Percentiles rank a stretch among this genome's conserved stretches.
These are phyloP conservation scores for Xiphorhynchus elegans DNA, from an alignment of 2,113 vertebrate species.

Conservation along the genomic window DNA sequence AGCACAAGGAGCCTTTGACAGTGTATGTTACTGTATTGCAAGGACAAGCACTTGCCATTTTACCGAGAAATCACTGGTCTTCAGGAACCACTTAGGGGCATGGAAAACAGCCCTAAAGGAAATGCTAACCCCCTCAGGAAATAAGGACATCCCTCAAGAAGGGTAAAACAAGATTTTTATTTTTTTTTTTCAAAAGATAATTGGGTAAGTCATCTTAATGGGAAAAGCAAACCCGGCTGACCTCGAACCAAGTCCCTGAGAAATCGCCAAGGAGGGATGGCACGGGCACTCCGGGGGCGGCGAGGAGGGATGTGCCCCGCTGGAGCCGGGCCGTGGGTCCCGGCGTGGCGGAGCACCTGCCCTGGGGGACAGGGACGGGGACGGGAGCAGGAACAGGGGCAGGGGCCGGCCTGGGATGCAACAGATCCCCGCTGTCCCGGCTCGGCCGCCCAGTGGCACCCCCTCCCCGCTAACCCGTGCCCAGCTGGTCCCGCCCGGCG, in stretches of 20 bases:
- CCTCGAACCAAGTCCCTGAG: neutral
- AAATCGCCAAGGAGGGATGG: accelerated
- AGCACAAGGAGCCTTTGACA: neutral
- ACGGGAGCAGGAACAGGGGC: neutral
- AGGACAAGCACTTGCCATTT: neutral
- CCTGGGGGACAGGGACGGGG: too few relatives aligned
- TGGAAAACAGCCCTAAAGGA: neutral
- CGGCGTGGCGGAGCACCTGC: neutral
- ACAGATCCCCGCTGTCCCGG: neutral
- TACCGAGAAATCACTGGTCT: neutral
- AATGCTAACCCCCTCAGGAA: neutral
- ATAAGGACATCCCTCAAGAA: neutral
- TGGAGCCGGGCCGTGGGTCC: neutral
- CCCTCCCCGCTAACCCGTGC: accelerated
- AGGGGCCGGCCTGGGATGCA: neutral
- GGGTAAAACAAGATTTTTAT: neutral
- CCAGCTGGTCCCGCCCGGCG: neutral
- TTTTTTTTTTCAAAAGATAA: neutral
- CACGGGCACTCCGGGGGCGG: neutral
- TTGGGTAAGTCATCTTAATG: neutral
- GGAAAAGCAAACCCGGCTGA: neutral
- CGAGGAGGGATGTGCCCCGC: too few relatives aligned
- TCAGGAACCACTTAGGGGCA: neutral
- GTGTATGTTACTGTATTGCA: neutral
- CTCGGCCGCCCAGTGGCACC: accelerated